Conservation (phyloP, 2,113 vertebrate species). For the Peromyscus californicus region DNA sequence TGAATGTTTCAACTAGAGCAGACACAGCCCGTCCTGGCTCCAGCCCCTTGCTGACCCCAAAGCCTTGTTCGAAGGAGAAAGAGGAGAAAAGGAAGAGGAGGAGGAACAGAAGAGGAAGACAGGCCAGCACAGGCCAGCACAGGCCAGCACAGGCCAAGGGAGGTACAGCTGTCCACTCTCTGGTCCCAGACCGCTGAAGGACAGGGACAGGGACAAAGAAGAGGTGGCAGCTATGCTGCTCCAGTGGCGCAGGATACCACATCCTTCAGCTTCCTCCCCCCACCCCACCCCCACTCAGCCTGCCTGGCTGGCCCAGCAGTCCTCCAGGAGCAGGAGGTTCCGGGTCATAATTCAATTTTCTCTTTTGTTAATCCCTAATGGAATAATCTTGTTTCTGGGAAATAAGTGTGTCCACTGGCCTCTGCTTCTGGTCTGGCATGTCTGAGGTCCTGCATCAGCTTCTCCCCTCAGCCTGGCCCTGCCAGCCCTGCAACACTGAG, state of each 20-base stretch:
- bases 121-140: neutral
- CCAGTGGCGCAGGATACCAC: neutral
- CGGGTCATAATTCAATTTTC: constrained; percentile 72
- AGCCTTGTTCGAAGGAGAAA: neutral
- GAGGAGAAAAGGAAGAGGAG: neutral
- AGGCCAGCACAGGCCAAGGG: neutral
- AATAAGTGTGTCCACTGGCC: constrained; percentile 52
- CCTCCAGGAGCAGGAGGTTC: constrained; percentile 49
- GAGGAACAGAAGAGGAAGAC: neutral
- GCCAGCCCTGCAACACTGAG: neutral
- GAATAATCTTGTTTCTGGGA: constrained; percentile 76
- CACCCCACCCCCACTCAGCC: neutral
- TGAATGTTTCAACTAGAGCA: neutral
- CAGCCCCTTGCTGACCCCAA: neutral
- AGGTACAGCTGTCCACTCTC: neutral
- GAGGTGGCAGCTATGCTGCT: neutral
- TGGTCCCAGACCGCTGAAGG: neutral
- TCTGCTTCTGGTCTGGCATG: constrained; percentile 59
- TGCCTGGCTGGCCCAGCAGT: constrained; percentile 2
- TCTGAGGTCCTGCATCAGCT: neutral
- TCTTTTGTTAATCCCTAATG: constrained; percentile 74
- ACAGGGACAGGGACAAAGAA: neutral
- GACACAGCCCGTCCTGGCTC: neutral
- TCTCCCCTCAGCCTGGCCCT: neutral
- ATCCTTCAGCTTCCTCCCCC: neutral